These are phyloP conservation scores for Acanthosepion lycidas DNA, from an alignment of 2,888 invertebrate species.

Conservation along the genomic window DNA sequence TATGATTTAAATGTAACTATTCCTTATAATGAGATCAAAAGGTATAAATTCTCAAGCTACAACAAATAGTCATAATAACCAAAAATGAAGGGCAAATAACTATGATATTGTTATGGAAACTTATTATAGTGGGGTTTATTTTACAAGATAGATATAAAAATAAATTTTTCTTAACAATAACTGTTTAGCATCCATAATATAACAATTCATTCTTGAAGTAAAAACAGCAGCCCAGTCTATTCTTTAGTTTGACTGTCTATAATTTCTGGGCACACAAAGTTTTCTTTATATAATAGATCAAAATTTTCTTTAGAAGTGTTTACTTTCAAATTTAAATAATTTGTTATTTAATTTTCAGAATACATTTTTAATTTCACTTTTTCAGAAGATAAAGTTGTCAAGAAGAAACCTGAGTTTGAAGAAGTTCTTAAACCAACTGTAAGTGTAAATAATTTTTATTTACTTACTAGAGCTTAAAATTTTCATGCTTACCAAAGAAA, in stretches of 20 bases:
- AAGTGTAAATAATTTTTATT: not conserved
- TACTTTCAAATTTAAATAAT: not conserved
- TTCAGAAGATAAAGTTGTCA: slow-evolving; percentile 33
- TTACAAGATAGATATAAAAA: too few relatives aligned
- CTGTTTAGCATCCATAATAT: too few relatives aligned
- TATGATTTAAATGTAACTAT: too few relatives aligned
- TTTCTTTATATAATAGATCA: not conserved
- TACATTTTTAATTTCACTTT: not conserved
- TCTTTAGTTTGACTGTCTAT: not conserved
- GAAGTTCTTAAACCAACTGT: slow-evolving; percentile 42
- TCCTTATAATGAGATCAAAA: too few relatives aligned
- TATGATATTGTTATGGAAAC: too few relatives aligned
- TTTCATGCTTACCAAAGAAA: not conserved
- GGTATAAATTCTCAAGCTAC: too few relatives aligned
- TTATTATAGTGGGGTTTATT: too few relatives aligned
- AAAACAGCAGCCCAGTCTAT: not conserved
- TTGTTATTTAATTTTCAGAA: not conserved
- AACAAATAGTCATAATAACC: too few relatives aligned
- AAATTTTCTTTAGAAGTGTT: not conserved
- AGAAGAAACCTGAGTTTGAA: slow-evolving; percentile 34
- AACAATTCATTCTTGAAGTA: too few relatives aligned
- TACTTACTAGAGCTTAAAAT: not conserved
- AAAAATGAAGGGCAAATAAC: too few relatives aligned
- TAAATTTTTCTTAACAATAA: too few relatives aligned
- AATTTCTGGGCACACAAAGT: not conserved